Conservation (phyloP, 2,797 vertebrate species). For the Hemibagrus guttatus region DNA sequence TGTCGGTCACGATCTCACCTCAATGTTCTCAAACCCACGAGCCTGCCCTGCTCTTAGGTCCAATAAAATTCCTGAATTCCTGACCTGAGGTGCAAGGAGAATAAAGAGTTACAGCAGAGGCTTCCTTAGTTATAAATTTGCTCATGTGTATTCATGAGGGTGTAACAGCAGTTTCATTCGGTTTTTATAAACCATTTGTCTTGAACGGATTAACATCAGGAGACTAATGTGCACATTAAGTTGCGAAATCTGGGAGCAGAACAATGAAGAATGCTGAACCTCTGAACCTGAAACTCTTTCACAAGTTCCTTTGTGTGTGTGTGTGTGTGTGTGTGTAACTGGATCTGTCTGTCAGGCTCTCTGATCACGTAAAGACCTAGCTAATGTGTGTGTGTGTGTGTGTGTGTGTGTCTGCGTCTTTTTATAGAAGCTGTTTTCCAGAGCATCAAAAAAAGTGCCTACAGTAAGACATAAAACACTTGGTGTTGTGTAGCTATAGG, state of each 20-base stretch:
- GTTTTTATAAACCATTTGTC: background rate
- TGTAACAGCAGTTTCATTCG: background rate
- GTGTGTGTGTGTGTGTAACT: slow-evolving; percentile 2
- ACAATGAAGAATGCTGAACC: background rate
- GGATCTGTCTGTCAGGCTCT: background rate
- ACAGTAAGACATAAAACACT: background rate
- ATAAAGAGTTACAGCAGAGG: background rate
- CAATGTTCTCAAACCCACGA: too few relatives aligned
- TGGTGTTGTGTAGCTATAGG: background rate
- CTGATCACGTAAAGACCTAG: background rate
- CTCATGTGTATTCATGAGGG: background rate
- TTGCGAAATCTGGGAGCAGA: background rate
- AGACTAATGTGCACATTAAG: background rate
- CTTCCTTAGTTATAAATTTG: background rate
- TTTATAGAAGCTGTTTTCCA: background rate
- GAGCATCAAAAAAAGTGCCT: background rate
- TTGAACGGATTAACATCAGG: background rate
- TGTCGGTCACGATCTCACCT: background rate
- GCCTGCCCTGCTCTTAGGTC: too few relatives aligned
- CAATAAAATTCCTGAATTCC: background rate
- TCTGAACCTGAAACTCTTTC: background rate
- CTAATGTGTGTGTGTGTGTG: slow-evolving; percentile 8
- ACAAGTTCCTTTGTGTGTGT: background rate
- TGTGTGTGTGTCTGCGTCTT: background rate
- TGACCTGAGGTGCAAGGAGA: background rate